phyloP scores from a whole-genome alignment of 35 echinoderm and acorn worm species.

The Ophiothrix spiculata region DNA sequence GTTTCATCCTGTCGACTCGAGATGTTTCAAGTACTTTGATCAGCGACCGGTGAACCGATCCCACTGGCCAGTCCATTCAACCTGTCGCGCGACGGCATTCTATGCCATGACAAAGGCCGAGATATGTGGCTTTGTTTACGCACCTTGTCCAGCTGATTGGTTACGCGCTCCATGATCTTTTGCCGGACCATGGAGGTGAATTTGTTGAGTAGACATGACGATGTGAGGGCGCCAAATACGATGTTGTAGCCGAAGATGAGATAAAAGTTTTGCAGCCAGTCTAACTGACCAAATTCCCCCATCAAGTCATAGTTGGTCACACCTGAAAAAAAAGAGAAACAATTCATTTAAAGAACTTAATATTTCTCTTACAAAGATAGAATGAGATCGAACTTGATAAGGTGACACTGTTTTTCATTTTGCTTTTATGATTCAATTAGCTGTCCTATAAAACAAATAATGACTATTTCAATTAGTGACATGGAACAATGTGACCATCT shows the following conservation, averaged over 20 bases:
- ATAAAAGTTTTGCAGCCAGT: conserved; percentile 87
- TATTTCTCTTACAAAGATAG: background rate
- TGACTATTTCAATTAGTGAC: background rate
- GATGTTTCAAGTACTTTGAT: too few relatives aligned
- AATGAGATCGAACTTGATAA: too few relatives aligned
- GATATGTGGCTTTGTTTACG: conserved; percentile 36
- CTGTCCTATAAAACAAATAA: too few relatives aligned
- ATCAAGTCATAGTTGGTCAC: conserved; percentile 97
- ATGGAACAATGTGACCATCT: background rate
- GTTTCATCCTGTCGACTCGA: too few relatives aligned
- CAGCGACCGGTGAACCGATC: too few relatives aligned
- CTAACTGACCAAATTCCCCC: conserved; percentile 86
- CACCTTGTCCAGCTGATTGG: conserved; percentile 69
- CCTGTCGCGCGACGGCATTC: background rate
- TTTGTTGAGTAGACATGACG: conserved; percentile 90
- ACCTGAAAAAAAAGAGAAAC: conserved; percentile 44
- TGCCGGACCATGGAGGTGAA: conserved; percentile 78
- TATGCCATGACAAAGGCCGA: conserved; percentile 19
- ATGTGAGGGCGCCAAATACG: conserved; percentile 73
- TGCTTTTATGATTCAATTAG: background rate
- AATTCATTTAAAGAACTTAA: background rate
- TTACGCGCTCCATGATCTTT: conserved; percentile 64
- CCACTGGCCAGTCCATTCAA: background rate
- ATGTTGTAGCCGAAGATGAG: conserved; percentile 79
- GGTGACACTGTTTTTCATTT: background rate